Conservation (phyloP, 1,140 invertebrate species). For the Elymnias hypermnestra region DNA sequence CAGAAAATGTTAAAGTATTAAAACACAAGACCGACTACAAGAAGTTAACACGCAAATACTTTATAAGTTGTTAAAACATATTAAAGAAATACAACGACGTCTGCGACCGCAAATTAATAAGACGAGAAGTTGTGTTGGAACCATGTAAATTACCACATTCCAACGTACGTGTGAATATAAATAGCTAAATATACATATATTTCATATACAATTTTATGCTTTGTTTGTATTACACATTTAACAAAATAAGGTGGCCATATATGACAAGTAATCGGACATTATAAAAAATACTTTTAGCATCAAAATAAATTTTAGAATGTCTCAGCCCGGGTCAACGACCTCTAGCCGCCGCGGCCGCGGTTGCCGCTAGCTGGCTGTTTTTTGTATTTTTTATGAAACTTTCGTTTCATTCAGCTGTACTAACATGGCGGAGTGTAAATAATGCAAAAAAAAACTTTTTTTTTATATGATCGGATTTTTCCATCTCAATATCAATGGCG, state of each 20-base stretch:
- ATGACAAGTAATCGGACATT: too few relatives aligned
- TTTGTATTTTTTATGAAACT: too few relatives aligned
- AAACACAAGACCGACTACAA: neutral
- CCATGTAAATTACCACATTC: slow-evolving; percentile 1
- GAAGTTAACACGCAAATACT: neutral
- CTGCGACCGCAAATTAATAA: slow-evolving; percentile 6
- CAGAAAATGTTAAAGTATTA: neutral
- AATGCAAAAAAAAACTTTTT: too few relatives aligned
- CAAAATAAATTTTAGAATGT: too few relatives aligned
- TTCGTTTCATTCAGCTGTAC: too few relatives aligned
- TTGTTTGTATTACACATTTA: slow-evolving; percentile 21
- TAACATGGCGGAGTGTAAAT: too few relatives aligned
- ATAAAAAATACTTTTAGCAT: too few relatives aligned
- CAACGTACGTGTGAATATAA: neutral
- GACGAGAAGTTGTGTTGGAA: slow-evolving; percentile 7
- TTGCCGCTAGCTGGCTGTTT: too few relatives aligned
- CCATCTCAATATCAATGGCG: too few relatives aligned
- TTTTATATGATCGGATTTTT: too few relatives aligned
- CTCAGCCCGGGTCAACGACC: too few relatives aligned
- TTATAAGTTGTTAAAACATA: neutral
- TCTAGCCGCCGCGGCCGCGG: too few relatives aligned
- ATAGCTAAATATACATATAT: slow-evolving; percentile 13
- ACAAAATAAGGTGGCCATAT: neutral
- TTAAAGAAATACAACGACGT: neutral
- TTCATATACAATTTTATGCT: slow-evolving; percentile 23